Evolutionary conservation across 2,113 vertebrate genomes (phyloP).

Genomic region (Stigmatopora argus): DNA sequence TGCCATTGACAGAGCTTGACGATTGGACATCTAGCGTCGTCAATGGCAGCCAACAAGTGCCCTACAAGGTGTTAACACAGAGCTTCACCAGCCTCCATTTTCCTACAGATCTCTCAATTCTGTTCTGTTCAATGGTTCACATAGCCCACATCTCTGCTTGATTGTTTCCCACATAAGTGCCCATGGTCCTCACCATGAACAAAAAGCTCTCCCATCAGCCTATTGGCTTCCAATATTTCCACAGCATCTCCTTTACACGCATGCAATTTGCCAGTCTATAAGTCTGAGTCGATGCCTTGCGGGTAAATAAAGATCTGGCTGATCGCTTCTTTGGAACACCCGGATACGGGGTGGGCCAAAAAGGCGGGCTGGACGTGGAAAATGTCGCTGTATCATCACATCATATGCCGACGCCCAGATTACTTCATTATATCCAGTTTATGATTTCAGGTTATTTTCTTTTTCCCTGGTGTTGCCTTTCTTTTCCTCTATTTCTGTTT

Average conservation of each 20-base stretch:
- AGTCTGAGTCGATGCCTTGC: constrained; percentile 24
- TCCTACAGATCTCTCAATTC: no score
- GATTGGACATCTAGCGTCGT: no score
- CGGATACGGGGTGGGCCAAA: not conserved
- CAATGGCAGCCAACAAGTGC: no score
- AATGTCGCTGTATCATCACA: no score
- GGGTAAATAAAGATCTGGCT: constrained; percentile 29
- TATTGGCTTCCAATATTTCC: constrained; percentile 28
- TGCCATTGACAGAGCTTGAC: no score
- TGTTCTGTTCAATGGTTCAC: no score
- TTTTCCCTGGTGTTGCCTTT: not conserved
- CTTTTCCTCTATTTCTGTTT: constrained; percentile 12
- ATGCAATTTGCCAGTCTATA: constrained; percentile 28
- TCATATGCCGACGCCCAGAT: not conserved
- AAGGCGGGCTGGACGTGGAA: no score
- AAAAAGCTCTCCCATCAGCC: constrained; percentile 33
- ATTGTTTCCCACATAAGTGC: constrained; percentile 44
- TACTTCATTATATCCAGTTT: constrained; percentile 36
- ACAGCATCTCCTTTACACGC: not conserved
- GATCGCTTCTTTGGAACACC: constrained; percentile 24
- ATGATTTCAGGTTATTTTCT: constrained; percentile 2
- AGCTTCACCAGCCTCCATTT: no score
- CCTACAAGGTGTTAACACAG: no score
- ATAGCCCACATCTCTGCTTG: not conserved
- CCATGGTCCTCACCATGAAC: constrained; percentile 21